Evolutionary conservation across 2,113 vertebrate genomes (phyloP).

Genomic region (Lutjanus erythropterus): DNA sequence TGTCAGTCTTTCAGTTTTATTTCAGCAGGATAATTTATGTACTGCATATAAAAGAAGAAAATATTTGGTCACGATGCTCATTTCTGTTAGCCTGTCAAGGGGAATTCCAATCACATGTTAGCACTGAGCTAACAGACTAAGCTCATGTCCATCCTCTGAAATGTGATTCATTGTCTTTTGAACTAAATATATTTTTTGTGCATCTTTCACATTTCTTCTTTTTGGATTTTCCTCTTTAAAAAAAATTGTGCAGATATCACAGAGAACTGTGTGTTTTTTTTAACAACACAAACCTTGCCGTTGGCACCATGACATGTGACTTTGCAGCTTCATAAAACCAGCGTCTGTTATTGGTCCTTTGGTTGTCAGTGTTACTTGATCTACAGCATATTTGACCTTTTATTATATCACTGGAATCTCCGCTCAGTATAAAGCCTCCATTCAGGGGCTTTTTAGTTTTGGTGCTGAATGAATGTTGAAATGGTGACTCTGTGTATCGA

Average conservation of each 20-base stretch:
- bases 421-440: background rate
- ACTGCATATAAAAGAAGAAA: too few species aligned
- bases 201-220: background rate
- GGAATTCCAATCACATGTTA: too few species aligned
- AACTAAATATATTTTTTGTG: background rate
- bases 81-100: too few species aligned
- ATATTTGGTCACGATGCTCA: too few species aligned
- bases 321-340: slow-evolving; percentile 18
- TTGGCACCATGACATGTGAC: slow-evolving; percentile 22
- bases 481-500: background rate
- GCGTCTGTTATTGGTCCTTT: background rate
- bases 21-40: too few species aligned
- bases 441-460: background rate
- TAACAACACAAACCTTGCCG: background rate
- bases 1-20: too few species aligned
- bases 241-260: background rate
- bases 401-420: background rate
- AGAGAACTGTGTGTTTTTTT: background rate
- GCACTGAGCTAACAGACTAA: too few species aligned
- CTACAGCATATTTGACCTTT: background rate
- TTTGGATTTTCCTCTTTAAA: background rate
- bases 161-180: background rate
- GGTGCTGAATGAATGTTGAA: background rate
- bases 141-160: too few species aligned
- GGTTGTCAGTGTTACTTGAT: slow-evolving; percentile 1